Evolutionary conservation across 2,888 invertebrate species (phyloP).

Genomic region (Dicyrtomina minuta): DNA sequence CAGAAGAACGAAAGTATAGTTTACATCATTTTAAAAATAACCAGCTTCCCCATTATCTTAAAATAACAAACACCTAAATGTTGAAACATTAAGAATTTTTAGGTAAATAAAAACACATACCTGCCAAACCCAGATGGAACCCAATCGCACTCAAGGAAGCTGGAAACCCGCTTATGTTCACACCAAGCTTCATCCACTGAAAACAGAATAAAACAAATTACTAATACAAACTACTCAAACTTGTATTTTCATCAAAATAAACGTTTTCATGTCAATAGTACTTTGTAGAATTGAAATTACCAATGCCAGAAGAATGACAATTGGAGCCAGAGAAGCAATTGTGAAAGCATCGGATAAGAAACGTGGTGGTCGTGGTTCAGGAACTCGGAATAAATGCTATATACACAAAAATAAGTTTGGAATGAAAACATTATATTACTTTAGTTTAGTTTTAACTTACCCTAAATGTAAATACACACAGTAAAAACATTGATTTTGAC

Average conservation of each 20-base stretch:
- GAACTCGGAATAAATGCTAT: conserved; percentile 84
- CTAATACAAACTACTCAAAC: neutral
- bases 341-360: conserved; percentile 89
- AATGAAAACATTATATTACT: too few species aligned
- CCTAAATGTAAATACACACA: too few species aligned
- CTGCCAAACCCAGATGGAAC: conserved; percentile 87
- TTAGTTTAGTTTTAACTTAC: too few species aligned
- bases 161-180: conserved; percentile 82
- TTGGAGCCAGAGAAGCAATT: conserved; percentile 74
- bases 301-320: conserved; percentile 76
- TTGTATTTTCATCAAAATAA: neutral
- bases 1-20: conserved; percentile 52
- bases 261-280: neutral
- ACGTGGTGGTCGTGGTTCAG: conserved; percentile 87
- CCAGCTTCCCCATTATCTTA: neutral
- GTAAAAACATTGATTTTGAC: too few species aligned
- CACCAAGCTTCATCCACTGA: conserved; percentile 80
- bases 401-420: conserved; percentile 52
- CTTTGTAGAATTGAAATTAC: conserved; percentile 58
- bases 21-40: conserved; percentile 41
- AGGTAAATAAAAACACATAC: conserved; percentile 62
- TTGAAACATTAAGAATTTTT: neutral
- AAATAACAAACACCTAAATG: neutral
- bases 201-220: conserved; percentile 49
- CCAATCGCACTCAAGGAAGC: conserved; percentile 75